phyloP scores from a whole-genome alignment of 2,113 vertebrate species.

The Mugil cephalus region DNA sequence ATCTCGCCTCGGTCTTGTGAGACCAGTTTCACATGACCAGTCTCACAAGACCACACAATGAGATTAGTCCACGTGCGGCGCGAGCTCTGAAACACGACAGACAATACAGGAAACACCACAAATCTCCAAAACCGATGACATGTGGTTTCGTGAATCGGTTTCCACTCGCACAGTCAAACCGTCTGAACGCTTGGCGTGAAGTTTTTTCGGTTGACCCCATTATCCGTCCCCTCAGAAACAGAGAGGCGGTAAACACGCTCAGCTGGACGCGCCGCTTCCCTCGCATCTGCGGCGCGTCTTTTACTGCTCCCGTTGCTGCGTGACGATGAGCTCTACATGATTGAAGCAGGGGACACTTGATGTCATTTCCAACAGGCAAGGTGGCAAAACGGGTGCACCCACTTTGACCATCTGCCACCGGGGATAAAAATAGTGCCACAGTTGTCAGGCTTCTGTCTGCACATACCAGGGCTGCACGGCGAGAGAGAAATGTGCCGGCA shows the following conservation, averaged over 20 bases:
- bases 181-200: no score
- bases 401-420: constrained; percentile 78
- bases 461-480: constrained; percentile 43
- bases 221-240: not conserved
- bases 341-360: constrained; percentile 59
- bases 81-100: no score
- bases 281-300: constrained; percentile 13
- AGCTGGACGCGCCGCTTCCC: constrained; percentile 11
- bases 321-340: constrained; percentile 52
- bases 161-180: no score
- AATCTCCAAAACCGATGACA: no score
- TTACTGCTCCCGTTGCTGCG: constrained; percentile 62
- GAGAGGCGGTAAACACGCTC: not conserved
- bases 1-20: no score
- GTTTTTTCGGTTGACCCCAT: not conserved
- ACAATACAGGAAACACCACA: no score
- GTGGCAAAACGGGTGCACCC: constrained; percentile 65
- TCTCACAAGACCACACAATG: no score
- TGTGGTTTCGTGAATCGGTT: no score
- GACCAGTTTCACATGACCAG: no score
- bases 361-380: constrained; percentile 72
- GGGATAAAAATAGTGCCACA: constrained; percentile 77
- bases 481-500: constrained; percentile 32
- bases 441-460: constrained; percentile 65
- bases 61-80: no score